A percentile compares a stretch with the other conserved stretches of the same genome.
Conservation (phyloP, 2,113 vertebrate genomes). For the Xyrauchen texanus region DNA sequence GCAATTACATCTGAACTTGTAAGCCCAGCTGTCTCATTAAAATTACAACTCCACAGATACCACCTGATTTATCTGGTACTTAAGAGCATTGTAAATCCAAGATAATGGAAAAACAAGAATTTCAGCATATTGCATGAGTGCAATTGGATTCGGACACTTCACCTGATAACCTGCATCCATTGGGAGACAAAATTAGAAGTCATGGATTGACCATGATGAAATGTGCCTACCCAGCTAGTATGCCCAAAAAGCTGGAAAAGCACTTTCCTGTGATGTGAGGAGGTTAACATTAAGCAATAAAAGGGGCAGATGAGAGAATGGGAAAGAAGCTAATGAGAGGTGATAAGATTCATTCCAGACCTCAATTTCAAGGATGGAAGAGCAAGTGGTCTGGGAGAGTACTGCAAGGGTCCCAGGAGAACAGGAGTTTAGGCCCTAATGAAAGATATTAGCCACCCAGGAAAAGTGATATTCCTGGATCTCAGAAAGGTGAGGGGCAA, state of each 20-base stretch:
- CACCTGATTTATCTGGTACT: conserved; percentile 42
- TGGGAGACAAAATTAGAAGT: conserved; percentile 63
- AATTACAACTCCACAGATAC: conserved; percentile 42
- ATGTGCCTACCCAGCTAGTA: conserved; percentile 56
- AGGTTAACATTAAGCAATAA: conserved; percentile 71
- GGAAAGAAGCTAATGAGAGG: conserved; percentile 74
- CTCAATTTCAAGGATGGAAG: conserved; percentile 74
- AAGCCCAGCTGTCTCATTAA: conserved; percentile 43
- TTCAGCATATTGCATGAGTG: conserved; percentile 44
- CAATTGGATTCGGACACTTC: conserved; percentile 34
- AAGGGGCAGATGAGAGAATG: conserved; percentile 59
- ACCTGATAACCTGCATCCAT: conserved; percentile 54
- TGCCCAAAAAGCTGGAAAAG: conserved; percentile 57
- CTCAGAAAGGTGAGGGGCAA: conserved; percentile 52
- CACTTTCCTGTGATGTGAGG: conserved; percentile 61
- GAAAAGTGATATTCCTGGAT: conserved; percentile 50
- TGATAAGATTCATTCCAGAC: conserved; percentile 72
- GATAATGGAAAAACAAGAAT: conserved; percentile 56
- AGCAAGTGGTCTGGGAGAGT: conserved; percentile 54
- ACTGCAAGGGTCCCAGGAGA: conserved; percentile 53
- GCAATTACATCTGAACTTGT: conserved; percentile 47
- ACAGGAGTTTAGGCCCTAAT: conserved; percentile 56
- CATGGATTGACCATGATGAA: conserved; percentile 62
- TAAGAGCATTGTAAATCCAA: conserved; percentile 37
- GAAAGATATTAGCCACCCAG: conserved; percentile 64